Conservation (phyloP, 2,888 invertebrate genomes). For the Xylota sylvarum region DNA sequence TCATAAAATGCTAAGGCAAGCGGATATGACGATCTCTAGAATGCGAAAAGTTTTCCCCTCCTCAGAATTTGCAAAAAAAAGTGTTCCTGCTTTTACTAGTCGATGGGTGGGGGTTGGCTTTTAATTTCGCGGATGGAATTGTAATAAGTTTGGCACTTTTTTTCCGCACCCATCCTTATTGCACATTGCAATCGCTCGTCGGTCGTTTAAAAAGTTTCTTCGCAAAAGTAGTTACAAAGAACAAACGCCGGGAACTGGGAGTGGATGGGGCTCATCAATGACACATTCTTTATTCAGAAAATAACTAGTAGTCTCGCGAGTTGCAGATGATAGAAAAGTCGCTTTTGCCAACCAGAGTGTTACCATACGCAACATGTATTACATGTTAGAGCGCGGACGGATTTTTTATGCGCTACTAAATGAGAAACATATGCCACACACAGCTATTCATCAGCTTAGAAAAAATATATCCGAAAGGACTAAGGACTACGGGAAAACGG, state of each 20-base stretch:
- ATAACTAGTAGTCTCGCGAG: constrained; percentile 6
- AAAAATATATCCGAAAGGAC: constrained; percentile 6
- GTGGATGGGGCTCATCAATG: constrained; percentile 31
- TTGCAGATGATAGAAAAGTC: constrained; percentile 8
- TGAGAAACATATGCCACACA: constrained; percentile 1
- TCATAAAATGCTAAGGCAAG: constrained; percentile 49
- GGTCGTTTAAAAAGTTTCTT: constrained; percentile 35
- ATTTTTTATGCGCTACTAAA: constrained; percentile 16
- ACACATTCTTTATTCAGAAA: constrained; percentile 37
- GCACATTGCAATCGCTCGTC: constrained; percentile 15
- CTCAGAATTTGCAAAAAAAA: too few relatives aligned
- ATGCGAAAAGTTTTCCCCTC: constrained; percentile 53
- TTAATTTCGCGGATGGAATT: constrained; percentile 56
- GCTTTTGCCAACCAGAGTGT: not conserved
- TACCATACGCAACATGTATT: constrained; percentile 43
- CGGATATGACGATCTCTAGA: constrained; percentile 39
- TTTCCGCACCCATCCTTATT: not conserved
- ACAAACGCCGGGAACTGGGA: too few relatives aligned
- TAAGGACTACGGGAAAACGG: constrained; percentile 23
- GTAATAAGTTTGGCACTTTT: constrained; percentile 29
- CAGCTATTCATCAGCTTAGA: constrained; percentile 42
- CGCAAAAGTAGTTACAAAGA: constrained; percentile 17
- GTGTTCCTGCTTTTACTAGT: not conserved
- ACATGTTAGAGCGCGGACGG: not conserved
- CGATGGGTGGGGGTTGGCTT: constrained; percentile 18